A percentile compares a stretch with the other conserved stretches of the same genome.
Evolutionary conservation across 1,140 invertebrate species (phyloP).

Genomic region (Anoplolepis gracilipes): DNA sequence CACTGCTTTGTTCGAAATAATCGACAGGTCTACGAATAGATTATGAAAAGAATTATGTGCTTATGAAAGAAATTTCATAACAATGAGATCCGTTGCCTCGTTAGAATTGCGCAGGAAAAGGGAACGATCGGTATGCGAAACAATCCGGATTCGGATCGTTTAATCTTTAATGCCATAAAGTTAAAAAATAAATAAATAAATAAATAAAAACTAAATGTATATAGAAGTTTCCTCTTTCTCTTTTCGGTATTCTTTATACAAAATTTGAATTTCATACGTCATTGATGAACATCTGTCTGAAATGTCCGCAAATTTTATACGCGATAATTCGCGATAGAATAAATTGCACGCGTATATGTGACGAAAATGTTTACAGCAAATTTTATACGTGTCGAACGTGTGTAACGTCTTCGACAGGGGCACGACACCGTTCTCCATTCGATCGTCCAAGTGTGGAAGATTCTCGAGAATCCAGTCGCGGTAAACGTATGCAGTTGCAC

Average conservation of each 20-base stretch:
- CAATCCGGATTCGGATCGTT: no score
- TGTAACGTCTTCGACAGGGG: not conserved
- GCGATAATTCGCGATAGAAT: not conserved
- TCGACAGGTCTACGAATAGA: slow-evolving; percentile 23
- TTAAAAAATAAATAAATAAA: no score
- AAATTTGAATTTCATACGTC: not conserved
- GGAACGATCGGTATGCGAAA: slow-evolving; percentile 58
- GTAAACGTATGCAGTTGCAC: slow-evolving; percentile 52
- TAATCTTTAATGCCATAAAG: no score
- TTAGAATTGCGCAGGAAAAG: not conserved
- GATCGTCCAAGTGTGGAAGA: slow-evolving; percentile 45
- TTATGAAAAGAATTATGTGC: slow-evolving; percentile 22
- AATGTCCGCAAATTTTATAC: not conserved
- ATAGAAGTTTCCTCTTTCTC: not conserved
- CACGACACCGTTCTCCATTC: slow-evolving; percentile 11
- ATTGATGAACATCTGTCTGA: not conserved
- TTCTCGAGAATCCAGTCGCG: slow-evolving; percentile 47
- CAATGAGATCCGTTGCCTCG: slow-evolving; percentile 59
- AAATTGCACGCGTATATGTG: not conserved
- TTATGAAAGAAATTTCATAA: slow-evolving; percentile 43
- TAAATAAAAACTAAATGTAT: not conserved
- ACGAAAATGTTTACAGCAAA: not conserved
- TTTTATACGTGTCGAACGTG: not conserved
- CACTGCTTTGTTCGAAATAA: slow-evolving; percentile 25
- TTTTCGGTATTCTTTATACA: not conserved